Conservation (phyloP, 2,888 invertebrate species). For the Allophyes oxyacanthae region DNA sequence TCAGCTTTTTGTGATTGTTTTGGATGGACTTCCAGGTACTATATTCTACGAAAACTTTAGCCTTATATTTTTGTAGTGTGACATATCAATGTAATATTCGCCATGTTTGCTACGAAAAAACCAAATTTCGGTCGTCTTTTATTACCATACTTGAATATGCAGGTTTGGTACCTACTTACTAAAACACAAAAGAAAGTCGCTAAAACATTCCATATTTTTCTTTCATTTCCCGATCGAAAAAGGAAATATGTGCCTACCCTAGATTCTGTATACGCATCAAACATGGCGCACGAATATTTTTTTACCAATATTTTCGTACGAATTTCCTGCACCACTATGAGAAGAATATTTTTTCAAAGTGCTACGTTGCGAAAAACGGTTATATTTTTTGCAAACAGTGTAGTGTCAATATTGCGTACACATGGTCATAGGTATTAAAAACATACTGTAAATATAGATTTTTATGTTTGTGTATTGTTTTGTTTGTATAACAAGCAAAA, state of each 20-base stretch:
- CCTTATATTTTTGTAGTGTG: no score
- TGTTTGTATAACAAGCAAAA: no score
- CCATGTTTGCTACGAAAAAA: no score
- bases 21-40: no score
- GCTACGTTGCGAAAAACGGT: not conserved
- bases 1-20: no score
- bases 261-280: constrained; percentile 23
- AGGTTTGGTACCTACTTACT: not conserved
- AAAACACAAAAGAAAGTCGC: not conserved
- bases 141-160: not conserved
- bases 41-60: no score
- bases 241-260: constrained; percentile 24
- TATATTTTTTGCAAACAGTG: not conserved
- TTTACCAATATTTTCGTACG: constrained; percentile 36
- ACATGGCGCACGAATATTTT: constrained; percentile 30
- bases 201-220: constrained; percentile 8
- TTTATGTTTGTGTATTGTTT: no score
- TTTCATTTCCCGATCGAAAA: constrained; percentile 16
- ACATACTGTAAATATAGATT: no score
- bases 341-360: constrained; percentile 30
- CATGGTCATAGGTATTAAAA: no score
- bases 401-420: no score
- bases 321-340: constrained; percentile 26
- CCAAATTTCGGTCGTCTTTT: no score
- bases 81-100: no score